Base-by-base conservation (phyloP, 2,113 vertebrate genomes). In the Rhinolophus sinicus region DNA sequence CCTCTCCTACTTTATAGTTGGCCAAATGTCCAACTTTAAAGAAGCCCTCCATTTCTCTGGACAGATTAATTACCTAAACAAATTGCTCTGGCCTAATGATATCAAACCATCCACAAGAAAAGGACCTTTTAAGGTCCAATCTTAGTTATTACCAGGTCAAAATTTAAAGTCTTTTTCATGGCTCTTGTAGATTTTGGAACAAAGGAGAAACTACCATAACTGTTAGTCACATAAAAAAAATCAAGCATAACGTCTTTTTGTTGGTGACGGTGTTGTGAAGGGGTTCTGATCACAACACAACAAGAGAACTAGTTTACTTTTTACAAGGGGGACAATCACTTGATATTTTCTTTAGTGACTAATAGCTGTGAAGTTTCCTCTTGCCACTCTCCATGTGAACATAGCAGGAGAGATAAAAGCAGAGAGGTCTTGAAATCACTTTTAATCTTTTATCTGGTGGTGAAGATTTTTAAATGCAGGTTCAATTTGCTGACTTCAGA, bases 391-490 rank as follows among this genome's bases (percentile, higher is more conserved):
- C 33, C 76, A 12, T 5, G 10, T 12, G 90, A 44, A 12, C 13
- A 28, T 22, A 50, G 19, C 5, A 77, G 4, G 4, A 30, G 6
- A 87, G 30, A 38, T 78, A 60, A 86, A 83, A 92, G 40, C 40
- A 77, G 26, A 93, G 77, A 92, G 21, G 11, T 22, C 78, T 85
- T 82, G 24, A 93, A 93, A 54, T 93, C 54, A 38, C 47, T 81
- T 95, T 88, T 76, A 94, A 90, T 88, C 44, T 87, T 15, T 81
- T 72, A 50, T 11, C 24, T 69, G 22, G 11, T 56, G 28, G 80
- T 47, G 16, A 91, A 75, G 33, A 88, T 67, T 92, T 94, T 76
- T 38, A 89, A 86, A 76, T 56, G 12, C 15, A 38, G 15, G 76
- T 60, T 80, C 72, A 62, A 80, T 76, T 67, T 78, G 21, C 30